Percentiles rank a stretch among this genome's conserved stretches.
Conservation (phyloP, 2,797 vertebrate genomes). For the Anolis apletophallus region DNA sequence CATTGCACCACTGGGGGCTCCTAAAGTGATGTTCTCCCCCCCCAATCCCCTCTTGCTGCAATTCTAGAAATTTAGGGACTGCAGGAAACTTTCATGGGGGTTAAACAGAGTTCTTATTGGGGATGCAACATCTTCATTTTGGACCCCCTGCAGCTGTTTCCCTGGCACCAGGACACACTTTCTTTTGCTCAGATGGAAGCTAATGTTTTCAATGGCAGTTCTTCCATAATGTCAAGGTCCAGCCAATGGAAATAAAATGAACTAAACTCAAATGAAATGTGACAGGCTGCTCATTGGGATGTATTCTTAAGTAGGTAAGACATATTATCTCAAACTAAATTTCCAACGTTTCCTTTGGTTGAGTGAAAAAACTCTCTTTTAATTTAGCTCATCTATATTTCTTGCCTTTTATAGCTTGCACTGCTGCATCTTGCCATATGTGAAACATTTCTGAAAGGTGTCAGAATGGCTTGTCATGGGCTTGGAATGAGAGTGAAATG, state of each 20-base stretch:
- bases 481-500: slow-evolving; percentile 81
- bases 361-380: slow-evolving; percentile 70
- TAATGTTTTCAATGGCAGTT: background rate
- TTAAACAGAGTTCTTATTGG: no score
- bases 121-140: no score
- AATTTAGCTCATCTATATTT: slow-evolving; percentile 70
- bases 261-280: slow-evolving; percentile 30
- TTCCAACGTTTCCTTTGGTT: slow-evolving; percentile 71
- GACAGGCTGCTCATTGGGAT: background rate
- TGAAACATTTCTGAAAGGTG: slow-evolving; percentile 80
- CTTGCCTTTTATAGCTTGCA: slow-evolving; percentile 72
- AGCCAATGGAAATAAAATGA: background rate
- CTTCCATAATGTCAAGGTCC: background rate
- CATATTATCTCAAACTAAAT: slow-evolving; percentile 49
- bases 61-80: no score
- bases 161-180: background rate
- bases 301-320: slow-evolving; percentile 59
- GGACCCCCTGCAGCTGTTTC: no score
- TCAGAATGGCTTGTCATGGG: slow-evolving; percentile 77
- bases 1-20: no score
- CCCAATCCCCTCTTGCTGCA: no score
- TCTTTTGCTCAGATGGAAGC: background rate
- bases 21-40: no score
- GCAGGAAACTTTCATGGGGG: no score
- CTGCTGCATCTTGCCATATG: slow-evolving; percentile 71